Conservation (phyloP, 2,113 vertebrate species). For the Epinephelus cyanopodus region DNA sequence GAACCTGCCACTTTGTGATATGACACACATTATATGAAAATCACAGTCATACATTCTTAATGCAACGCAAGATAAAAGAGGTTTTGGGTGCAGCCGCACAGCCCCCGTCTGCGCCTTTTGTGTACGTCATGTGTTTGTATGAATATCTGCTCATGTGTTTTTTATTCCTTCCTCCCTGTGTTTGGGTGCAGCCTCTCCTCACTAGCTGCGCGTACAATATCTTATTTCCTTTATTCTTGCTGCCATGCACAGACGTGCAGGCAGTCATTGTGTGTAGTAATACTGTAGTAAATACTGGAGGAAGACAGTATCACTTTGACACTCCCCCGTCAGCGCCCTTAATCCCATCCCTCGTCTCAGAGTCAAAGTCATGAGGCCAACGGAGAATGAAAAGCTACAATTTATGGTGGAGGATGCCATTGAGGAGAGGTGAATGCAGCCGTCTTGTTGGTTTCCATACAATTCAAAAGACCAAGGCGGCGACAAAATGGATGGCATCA, state of each 20-base stretch:
- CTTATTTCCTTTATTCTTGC: slow-evolving; percentile 8
- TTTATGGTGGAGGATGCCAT: slow-evolving; percentile 53
- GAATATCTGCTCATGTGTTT: slow-evolving; percentile 44
- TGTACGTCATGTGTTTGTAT: slow-evolving; percentile 35
- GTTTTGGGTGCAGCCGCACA: slow-evolving; percentile 56
- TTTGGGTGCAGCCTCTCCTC: slow-evolving; percentile 40
- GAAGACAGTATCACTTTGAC: slow-evolving; percentile 65
- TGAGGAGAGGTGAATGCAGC: slow-evolving; percentile 36
- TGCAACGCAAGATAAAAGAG: slow-evolving; percentile 75
- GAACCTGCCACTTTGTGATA: slow-evolving; percentile 82
- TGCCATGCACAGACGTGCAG: background rate
- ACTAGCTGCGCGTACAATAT: slow-evolving; percentile 13
- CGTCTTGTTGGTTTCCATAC: slow-evolving; percentile 25
- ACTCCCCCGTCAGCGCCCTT: slow-evolving; percentile 52
- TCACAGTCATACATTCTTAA: slow-evolving; percentile 84
- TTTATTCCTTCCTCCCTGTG: background rate
- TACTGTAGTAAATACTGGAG: slow-evolving; percentile 62
- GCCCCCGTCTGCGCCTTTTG: slow-evolving; percentile 43
- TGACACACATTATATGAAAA: slow-evolving; percentile 85
- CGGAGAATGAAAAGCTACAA: slow-evolving; percentile 60
- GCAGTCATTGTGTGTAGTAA: slow-evolving; percentile 42
- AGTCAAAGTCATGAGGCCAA: slow-evolving; percentile 67
- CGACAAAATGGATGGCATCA: slow-evolving; percentile 45
- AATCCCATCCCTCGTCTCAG: slow-evolving; percentile 59
- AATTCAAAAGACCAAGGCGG: slow-evolving; percentile 45